These are phyloP conservation scores for Tyto alba DNA, from an alignment of 2,113 vertebrate species.

Conservation along the genomic window DNA sequence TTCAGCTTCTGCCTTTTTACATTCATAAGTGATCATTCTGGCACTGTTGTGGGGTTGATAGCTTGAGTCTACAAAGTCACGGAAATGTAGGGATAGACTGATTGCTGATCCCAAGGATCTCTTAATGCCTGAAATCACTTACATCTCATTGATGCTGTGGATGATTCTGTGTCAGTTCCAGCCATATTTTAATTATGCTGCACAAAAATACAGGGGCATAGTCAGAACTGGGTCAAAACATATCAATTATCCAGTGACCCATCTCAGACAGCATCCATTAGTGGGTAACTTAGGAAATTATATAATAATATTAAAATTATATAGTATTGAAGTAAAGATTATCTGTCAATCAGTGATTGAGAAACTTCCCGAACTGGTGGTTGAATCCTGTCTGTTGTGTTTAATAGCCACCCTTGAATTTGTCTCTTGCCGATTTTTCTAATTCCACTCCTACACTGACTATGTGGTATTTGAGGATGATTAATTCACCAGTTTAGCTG, in stretches of 20 bases:
- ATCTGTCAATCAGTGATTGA: background rate
- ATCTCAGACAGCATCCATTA: background rate
- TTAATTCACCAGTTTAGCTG: fast-evolving
- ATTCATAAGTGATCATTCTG: background rate
- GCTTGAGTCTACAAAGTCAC: background rate
- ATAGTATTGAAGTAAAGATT: background rate
- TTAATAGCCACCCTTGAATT: background rate
- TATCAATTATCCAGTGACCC: background rate
- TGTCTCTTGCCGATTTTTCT: background rate
- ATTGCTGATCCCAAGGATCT: background rate
- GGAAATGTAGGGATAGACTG: background rate
- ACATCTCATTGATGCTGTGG: background rate
- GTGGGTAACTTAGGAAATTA: background rate
- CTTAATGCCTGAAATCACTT: fast-evolving
- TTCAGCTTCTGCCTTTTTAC: background rate
- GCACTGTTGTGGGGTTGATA: background rate
- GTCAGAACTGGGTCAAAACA: background rate
- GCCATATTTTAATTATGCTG: background rate
- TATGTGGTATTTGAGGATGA: background rate
- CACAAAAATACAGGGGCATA: background rate
- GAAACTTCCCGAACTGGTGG: background rate
- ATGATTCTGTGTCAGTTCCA: background rate
- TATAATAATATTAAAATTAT: background rate
- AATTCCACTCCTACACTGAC: background rate
- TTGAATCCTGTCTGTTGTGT: background rate